A percentile compares a stretch with the other conserved stretches of the same genome.
These are phyloP conservation scores for Listrodromus nycthemerus DNA, from an alignment of 2,888 invertebrate genomes.

Conservation along the genomic window DNA sequence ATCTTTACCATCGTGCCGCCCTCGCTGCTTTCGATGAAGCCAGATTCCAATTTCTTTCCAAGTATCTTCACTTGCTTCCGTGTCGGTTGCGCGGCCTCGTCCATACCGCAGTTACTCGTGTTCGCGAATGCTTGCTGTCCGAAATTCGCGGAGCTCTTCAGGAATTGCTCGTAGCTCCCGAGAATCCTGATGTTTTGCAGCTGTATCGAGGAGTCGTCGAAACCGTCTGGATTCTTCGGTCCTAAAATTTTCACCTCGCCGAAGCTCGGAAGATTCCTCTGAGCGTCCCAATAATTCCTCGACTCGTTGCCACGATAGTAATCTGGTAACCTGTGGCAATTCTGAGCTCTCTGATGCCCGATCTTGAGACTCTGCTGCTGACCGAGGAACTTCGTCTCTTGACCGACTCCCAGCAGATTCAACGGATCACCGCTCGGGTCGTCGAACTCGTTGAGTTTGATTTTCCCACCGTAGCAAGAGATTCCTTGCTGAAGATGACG, in stretches of 20 bases:
- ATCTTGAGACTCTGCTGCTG: conserved; percentile 61
- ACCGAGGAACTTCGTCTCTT: conserved; percentile 70
- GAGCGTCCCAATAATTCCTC: conserved; percentile 56
- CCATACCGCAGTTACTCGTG: conserved; percentile 54
- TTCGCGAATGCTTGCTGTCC: conserved; percentile 46
- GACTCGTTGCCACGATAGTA: conserved; percentile 60
- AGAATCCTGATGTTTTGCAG: conserved; percentile 79
- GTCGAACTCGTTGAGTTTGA: conserved; percentile 75
- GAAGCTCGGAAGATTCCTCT: conserved; percentile 64
- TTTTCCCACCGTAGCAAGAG: conserved; percentile 61
- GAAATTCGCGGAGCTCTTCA: conserved; percentile 68
- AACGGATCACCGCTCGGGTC: conserved; percentile 64
- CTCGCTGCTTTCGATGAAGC: conserved; percentile 71
- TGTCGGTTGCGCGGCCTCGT: conserved; percentile 65
- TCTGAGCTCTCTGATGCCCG: conserved; percentile 50
- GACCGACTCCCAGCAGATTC: conserved; percentile 68
- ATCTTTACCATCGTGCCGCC: conserved; percentile 73
- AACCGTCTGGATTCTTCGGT: conserved; percentile 69
- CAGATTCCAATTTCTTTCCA: conserved; percentile 77
- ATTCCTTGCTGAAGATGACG: conserved; percentile 40
- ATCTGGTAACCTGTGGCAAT: conserved; percentile 28
- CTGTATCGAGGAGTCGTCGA: conserved; percentile 68
- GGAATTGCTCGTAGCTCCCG: conserved; percentile 77
- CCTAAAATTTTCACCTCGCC: conserved; percentile 75
- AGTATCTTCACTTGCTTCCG: conserved; percentile 79